phyloP scores from a whole-genome alignment of 2,888 invertebrate genomes.

The Archaeoteleia sp. region DNA sequence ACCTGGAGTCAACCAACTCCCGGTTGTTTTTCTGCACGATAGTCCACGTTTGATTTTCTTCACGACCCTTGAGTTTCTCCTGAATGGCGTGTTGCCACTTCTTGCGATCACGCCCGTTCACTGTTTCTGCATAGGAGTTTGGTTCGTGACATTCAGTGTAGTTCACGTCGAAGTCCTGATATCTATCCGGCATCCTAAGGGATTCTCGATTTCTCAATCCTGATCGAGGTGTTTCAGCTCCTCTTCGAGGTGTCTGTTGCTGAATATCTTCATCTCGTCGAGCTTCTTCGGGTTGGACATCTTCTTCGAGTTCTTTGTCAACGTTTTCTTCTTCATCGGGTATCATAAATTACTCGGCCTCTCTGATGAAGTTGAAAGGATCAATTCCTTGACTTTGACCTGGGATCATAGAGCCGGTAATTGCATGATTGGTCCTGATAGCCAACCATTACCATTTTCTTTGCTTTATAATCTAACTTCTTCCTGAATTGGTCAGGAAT shows the following conservation, averaged over 20 bases:
- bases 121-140: conserved; percentile 23
- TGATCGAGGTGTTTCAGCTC: background rate
- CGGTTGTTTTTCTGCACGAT: conserved; percentile 13
- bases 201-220: background rate
- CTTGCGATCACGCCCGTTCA: conserved; percentile 2
- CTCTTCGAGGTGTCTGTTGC: background rate
- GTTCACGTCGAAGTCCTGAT: conserved; percentile 15
- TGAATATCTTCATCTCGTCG: background rate
- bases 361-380: conserved; percentile 20
- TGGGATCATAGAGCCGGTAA: conserved; percentile 45
- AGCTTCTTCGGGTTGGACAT: background rate
- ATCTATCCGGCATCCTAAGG: too few species aligned
- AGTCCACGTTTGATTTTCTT: conserved; percentile 43
- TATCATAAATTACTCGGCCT: background rate
- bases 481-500: conserved; percentile 46
- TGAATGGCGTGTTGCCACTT: conserved; percentile 31
- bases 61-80: conserved; percentile 26
- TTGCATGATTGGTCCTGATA: conserved; percentile 43
- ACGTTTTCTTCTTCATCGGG: conserved; percentile 13
- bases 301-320: background rate
- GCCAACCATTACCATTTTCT: conserved; percentile 53
- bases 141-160: conserved; percentile 20
- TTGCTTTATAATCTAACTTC: conserved; percentile 53
- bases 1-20: conserved; percentile 43
- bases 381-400: too few species aligned